These are phyloP conservation scores for Arctocebus calabarensis DNA, from an alignment of 2,797 vertebrate genomes.

Conservation along the genomic window DNA sequence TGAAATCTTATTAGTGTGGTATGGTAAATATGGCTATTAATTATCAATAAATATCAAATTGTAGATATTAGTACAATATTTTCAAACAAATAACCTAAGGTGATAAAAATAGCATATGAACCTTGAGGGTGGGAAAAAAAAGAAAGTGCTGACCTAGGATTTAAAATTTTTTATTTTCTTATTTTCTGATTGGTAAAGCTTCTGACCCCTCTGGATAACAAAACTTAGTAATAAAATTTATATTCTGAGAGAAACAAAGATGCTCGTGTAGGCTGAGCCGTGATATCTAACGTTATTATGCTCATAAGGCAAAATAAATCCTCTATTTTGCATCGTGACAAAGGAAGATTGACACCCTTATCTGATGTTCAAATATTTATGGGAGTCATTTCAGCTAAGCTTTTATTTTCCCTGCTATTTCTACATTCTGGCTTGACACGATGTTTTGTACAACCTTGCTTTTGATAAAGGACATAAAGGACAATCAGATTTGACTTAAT, in stretches of 20 bases:
- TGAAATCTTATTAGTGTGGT: background rate
- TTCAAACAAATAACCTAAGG: background rate
- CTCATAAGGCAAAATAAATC: conserved; percentile 50
- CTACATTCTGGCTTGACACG: conserved; percentile 53
- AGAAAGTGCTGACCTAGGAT: background rate
- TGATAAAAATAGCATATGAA: background rate
- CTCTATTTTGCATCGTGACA: conserved; percentile 64
- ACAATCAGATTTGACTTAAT: conserved; percentile 68
- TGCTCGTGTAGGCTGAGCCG: conserved; percentile 1
- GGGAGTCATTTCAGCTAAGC: conserved; percentile 8
- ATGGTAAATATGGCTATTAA: background rate
- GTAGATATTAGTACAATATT: background rate
- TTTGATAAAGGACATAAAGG: conserved; percentile 71
- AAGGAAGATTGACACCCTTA: conserved; percentile 63
- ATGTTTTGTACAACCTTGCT: conserved; percentile 53
- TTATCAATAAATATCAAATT: background rate
- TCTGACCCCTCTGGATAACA: background rate
- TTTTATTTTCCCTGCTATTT: conserved; percentile 47
- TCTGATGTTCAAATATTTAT: conserved; percentile 69
- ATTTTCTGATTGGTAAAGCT: background rate
- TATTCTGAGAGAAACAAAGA: conserved; percentile 47
- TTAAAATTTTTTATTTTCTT: background rate
- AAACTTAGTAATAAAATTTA: conserved; percentile 62
- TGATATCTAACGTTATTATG: conserved; percentile 37
- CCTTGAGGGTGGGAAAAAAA: background rate